Percentiles rank a stretch among this genome's conserved stretches.
Evolutionary conservation across 2,113 vertebrate species (phyloP).

Genomic region (Crotalus tigris): DNA sequence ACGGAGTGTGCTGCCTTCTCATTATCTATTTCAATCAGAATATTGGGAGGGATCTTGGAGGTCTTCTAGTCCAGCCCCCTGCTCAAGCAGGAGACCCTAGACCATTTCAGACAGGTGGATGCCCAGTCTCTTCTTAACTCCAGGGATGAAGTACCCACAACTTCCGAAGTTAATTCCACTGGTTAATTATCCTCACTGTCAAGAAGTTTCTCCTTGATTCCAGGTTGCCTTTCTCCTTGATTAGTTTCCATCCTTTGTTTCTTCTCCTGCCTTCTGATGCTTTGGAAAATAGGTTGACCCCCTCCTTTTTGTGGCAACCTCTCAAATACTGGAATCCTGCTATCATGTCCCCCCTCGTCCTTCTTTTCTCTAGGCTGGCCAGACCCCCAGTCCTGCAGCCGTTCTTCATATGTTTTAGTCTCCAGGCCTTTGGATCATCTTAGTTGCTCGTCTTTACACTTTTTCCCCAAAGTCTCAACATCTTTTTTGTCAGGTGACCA

Average conservation of each 20-base stretch:
- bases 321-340: background rate
- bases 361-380: background rate
- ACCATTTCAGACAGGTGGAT: background rate
- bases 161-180: background rate
- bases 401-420: background rate
- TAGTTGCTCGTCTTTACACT: background rate
- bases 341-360: background rate
- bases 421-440: background rate
- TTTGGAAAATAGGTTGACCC: rapidly evolving
- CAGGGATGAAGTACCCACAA: background rate
- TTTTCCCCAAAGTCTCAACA: background rate
- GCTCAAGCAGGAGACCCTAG: background rate
- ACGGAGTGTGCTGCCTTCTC: background rate
- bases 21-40: background rate
- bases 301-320: background rate
- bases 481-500: background rate
- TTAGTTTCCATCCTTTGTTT: background rate
- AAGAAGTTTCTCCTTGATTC: background rate
- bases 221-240: background rate
- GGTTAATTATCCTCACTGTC: background rate
- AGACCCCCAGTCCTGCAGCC: background rate
- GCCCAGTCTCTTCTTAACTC: background rate
- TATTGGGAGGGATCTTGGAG: background rate
- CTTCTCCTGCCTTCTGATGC: background rate
- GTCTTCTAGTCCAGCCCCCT: background rate